These are phyloP conservation scores for Sitta europaea DNA, from an alignment of 2,113 vertebrate genomes.

Conservation along the genomic window DNA sequence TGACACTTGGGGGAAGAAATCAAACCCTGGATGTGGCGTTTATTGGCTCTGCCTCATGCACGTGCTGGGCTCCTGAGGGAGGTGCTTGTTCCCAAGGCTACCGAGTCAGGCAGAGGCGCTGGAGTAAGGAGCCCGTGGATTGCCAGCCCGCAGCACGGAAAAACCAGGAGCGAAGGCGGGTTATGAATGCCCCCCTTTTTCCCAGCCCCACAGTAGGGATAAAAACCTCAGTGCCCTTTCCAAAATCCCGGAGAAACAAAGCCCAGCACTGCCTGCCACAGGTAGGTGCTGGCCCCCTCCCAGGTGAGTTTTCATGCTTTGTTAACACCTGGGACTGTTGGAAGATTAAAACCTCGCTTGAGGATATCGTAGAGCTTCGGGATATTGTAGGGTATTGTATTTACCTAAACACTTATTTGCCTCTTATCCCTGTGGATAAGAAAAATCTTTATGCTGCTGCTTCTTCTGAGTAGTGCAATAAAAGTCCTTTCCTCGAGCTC, in stretches of 20 bases:
- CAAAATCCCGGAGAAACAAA: background rate
- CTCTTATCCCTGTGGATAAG: background rate
- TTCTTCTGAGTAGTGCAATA: background rate
- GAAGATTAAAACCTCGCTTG: background rate
- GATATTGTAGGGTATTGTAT: background rate
- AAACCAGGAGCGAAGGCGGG: rapidly evolving
- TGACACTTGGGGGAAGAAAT: background rate
- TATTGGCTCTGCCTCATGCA: background rate
- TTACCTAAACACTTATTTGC: background rate
- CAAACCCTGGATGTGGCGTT: rapidly evolving
- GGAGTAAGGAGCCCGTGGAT: background rate
- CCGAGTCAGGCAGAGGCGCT: background rate
- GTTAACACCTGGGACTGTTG: background rate
- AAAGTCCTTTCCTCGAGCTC: rapidly evolving
- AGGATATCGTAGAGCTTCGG: background rate
- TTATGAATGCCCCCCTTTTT: no score
- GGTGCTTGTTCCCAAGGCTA: slow-evolving; percentile 15
- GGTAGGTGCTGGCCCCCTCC: background rate
- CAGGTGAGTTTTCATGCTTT: background rate
- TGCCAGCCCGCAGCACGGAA: rapidly evolving
- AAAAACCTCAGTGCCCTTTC: background rate
- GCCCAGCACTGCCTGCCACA: background rate
- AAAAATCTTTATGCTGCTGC: background rate
- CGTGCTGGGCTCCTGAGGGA: background rate
- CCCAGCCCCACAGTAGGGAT: background rate